A percentile compares a stretch with the other conserved stretches of the same genome.
phyloP scores from a whole-genome alignment of 2,797 vertebrate species.

The Diglossa cyanea region DNA sequence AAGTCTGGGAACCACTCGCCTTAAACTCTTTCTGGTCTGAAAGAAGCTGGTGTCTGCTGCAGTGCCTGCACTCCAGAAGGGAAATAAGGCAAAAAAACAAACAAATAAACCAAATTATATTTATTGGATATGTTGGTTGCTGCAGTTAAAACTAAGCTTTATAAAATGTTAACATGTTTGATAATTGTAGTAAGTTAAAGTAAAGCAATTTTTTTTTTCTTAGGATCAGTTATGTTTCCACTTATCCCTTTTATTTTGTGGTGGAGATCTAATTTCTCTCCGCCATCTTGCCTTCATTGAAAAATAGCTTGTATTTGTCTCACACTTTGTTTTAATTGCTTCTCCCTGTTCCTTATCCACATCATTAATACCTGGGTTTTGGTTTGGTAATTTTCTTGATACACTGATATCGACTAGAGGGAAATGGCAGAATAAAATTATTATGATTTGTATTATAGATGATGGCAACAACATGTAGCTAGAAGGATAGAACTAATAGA shows the following conservation, averaged over 20 bases:
- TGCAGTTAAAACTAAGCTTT: background rate
- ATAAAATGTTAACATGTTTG: background rate
- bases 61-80: background rate
- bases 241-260: background rate
- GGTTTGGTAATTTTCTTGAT: background rate
- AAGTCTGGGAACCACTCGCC: background rate
- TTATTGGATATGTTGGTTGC: background rate
- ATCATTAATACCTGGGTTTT: background rate
- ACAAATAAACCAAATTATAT: background rate
- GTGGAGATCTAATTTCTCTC: background rate
- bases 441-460: background rate
- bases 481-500: background rate
- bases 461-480: background rate
- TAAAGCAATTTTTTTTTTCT: background rate
- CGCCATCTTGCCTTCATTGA: background rate
- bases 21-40: background rate
- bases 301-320: background rate
- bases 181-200: background rate
- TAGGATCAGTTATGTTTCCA: background rate
- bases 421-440: background rate
- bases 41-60: background rate
- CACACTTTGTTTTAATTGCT: background rate
- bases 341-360: background rate
- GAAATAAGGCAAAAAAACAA: fast-evolving
- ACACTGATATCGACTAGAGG: background rate